Evolutionary conservation across 92 coral and sea anemone genomes (phyloP).

Genomic region (Zoanthus sociatus): DNA sequence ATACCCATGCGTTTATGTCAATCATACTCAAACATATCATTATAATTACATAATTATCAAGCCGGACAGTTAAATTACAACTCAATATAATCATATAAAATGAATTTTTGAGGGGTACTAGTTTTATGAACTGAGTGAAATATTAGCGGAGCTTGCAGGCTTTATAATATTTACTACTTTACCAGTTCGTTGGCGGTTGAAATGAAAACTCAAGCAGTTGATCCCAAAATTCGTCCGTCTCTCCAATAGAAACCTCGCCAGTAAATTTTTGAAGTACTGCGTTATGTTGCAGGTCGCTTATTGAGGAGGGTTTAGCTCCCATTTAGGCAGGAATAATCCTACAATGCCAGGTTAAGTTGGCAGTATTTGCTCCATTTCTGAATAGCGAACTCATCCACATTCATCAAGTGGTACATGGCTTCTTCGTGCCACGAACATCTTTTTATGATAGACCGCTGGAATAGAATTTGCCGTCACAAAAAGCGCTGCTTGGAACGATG

Average conservation of each 20-base stretch:
- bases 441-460: conserved; percentile 31
- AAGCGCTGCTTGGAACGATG: too few relatives aligned
- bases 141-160: not conserved
- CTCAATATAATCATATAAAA: not conserved
- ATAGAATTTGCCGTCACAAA: conserved; percentile 30
- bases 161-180: not conserved
- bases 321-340: conserved; percentile 40
- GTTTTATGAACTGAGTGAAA: not conserved
- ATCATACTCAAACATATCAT: not conserved
- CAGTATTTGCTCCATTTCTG: conserved; percentile 28
- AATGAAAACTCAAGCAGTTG: conserved; percentile 92
- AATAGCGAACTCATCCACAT: not conserved
- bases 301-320: conserved; percentile 99
- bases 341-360: conserved; percentile 29
- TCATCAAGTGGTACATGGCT: conserved; percentile 7
- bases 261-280: conserved; percentile 89
- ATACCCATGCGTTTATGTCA: not conserved
- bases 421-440: conserved; percentile 40
- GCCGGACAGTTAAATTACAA: not conserved
- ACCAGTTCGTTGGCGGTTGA: conserved; percentile 94
- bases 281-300: conserved; percentile 94
- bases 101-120: not conserved
- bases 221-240: conserved; percentile 90
- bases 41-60: not conserved
- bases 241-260: conserved; percentile 76